Conservation (phyloP, 2,113 vertebrate genomes). For the Mobula birostris region DNA sequence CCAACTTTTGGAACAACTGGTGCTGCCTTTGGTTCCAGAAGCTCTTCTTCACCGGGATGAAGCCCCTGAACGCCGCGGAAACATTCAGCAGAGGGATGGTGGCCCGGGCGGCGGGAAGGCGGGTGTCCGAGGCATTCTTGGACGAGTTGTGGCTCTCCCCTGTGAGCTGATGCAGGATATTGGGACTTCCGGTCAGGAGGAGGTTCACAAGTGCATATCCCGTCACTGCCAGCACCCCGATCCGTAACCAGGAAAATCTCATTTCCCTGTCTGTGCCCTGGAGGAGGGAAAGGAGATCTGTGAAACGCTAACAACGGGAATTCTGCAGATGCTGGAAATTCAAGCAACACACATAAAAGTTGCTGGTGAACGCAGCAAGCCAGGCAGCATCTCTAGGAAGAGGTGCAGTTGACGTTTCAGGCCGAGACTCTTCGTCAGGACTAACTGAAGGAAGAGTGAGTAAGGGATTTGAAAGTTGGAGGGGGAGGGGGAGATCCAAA, state of each 20-base stretch:
- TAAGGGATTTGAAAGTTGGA: too few relatives aligned
- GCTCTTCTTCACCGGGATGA: constrained; percentile 48
- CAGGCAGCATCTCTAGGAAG: too few relatives aligned
- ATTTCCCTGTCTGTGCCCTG: constrained; percentile 43
- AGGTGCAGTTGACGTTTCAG: too few relatives aligned
- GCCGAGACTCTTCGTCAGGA: too few relatives aligned
- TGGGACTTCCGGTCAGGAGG: constrained; percentile 49
- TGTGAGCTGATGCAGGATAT: too few relatives aligned
- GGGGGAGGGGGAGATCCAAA: too few relatives aligned
- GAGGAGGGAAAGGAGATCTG: not conserved
- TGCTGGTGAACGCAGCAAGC: too few relatives aligned
- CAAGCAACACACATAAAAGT: too few relatives aligned
- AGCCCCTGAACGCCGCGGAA: constrained; percentile 42
- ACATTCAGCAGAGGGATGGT: constrained; percentile 18
- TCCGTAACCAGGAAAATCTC: constrained; percentile 49
- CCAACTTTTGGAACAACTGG: constrained; percentile 50
- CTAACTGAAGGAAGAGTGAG: too few relatives aligned
- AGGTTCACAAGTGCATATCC: constrained; percentile 52
- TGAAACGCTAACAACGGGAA: too few relatives aligned
- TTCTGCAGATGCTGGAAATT: too few relatives aligned
- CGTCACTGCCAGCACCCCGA: constrained; percentile 49
- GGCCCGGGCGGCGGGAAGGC: not conserved
- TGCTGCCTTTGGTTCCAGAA: constrained; percentile 75
- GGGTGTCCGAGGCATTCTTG: too few relatives aligned
- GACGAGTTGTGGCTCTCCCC: constrained; percentile 3